Percentiles rank a stretch among this genome's conserved stretches.
Evolutionary conservation across 1,140 invertebrate species (phyloP).

Genomic region (Globodera rostochiensis): DNA sequence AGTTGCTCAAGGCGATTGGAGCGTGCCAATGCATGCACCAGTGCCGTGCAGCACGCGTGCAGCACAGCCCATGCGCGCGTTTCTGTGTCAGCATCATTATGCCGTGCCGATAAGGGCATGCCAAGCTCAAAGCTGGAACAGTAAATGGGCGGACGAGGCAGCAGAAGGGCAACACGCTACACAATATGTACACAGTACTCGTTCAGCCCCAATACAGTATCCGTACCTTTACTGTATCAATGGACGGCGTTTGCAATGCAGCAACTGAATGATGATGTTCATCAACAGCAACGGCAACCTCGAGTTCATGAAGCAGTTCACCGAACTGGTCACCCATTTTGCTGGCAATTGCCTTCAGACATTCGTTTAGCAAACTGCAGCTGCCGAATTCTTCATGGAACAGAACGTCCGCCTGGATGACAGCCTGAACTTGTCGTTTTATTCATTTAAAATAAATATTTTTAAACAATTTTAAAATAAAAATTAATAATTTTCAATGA

Average conservation of each 20-base stretch:
- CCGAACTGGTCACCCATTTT: neutral
- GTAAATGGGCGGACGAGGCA: slow-evolving; percentile 20
- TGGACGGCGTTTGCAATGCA: neutral
- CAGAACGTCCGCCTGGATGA: neutral
- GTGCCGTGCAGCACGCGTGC: slow-evolving; percentile 4
- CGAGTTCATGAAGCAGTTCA: neutral
- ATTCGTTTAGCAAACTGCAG: neutral
- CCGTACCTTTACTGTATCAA: neutral
- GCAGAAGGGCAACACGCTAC: neutral
- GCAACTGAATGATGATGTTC: neutral
- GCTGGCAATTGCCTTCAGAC: neutral
- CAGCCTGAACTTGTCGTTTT: neutral
- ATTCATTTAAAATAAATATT: too few relatives aligned
- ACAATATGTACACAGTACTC: neutral
- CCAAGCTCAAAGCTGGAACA: neutral
- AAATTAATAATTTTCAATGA: too few relatives aligned
- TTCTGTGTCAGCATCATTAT: neutral
- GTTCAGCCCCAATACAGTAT: neutral
- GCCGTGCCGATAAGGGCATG: neutral
- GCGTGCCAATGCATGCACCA: slow-evolving; percentile 8
- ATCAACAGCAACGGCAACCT: neutral
- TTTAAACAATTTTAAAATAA: too few relatives aligned
- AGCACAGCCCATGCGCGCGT: slow-evolving; percentile 3
- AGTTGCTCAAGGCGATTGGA: slow-evolving; percentile 21
- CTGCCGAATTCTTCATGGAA: neutral